Base-by-base conservation (phyloP, 2,797 vertebrate genomes). In the Halcyon chelicuti region DNA sequence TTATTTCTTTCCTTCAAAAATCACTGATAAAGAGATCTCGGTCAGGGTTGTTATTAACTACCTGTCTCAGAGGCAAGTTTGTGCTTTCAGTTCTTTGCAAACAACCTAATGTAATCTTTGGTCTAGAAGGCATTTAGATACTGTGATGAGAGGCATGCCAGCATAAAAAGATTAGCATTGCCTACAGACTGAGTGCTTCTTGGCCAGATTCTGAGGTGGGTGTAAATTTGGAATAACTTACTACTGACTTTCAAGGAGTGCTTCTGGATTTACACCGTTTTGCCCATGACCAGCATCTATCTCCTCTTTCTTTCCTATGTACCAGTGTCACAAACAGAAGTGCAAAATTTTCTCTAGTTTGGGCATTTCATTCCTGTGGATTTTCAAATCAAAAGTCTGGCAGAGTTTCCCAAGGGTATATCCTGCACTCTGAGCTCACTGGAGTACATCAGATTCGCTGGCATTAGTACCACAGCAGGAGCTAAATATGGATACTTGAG, bases 331-430 rank as follows among this genome's bases (percentile, higher is more conserved):
- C 86, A 93, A 90, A 95, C 47, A 95, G 94, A 93, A 96, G 87
- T 90, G 57, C 80, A 95, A 71, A 71, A 74, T 89, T 63, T 68
- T 63, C 68, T 95, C 57, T 77, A 39, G 31, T 95, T 95, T 88
- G 88, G 74, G 49, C 29, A 19, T 77, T 44, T 79, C 26, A 31
- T 85, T 54, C 77, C 23, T 4, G 57, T 55, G 80, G 71, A 94
- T 96, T 96, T 96, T 57, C 90, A 95, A 96, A 93, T 94, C 88
- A 87, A 67, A 94, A 52, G 52, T 52, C 91, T 96, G 96, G 83
- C 94, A 85, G 60, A 66, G 77, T 73, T 88, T 94, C 79, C 66
- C 57, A 67, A 76, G 55, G 82, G 90, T 94, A 86, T 84, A 46
- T 92, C 77, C 76, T 86, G 57, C 51, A 12, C 67, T 61, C 87